Conservation (phyloP, 2,888 invertebrate species). For the Amorpha juglandis region DNA sequence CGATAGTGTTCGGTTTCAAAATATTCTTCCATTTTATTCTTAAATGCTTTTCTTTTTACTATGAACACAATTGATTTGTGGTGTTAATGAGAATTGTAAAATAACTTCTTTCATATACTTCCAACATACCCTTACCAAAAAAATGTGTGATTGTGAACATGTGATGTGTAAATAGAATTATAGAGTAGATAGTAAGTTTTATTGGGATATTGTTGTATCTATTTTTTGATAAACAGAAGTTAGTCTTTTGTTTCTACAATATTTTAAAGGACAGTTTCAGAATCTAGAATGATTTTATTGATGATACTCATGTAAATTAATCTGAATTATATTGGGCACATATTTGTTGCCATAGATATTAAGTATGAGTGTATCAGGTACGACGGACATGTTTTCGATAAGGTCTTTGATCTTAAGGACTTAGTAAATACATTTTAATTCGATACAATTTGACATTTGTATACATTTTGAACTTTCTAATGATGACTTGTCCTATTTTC, state of each 20-base stretch:
- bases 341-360: not conserved
- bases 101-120: too few relatives aligned
- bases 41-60: not conserved
- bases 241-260: too few relatives aligned
- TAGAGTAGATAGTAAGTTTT: not conserved
- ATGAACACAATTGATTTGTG: not conserved
- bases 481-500: not conserved
- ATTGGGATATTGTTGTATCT: not conserved
- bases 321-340: not conserved
- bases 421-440: not conserved
- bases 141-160: not conserved
- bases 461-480: conserved; percentile 1
- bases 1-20: not conserved
- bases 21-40: not conserved
- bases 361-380: not conserved
- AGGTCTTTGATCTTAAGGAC: conserved; percentile 3
- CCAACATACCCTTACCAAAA: not conserved
- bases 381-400: not conserved
- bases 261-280: too few relatives aligned
- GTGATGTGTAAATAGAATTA: not conserved
- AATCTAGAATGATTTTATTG: too few relatives aligned
- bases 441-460: not conserved
- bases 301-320: too few relatives aligned
- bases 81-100: too few relatives aligned
- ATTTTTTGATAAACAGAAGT: too few relatives aligned